These are phyloP conservation scores for Ophion ventricosus DNA, from an alignment of 2,888 invertebrate genomes.

Conservation along the genomic window DNA sequence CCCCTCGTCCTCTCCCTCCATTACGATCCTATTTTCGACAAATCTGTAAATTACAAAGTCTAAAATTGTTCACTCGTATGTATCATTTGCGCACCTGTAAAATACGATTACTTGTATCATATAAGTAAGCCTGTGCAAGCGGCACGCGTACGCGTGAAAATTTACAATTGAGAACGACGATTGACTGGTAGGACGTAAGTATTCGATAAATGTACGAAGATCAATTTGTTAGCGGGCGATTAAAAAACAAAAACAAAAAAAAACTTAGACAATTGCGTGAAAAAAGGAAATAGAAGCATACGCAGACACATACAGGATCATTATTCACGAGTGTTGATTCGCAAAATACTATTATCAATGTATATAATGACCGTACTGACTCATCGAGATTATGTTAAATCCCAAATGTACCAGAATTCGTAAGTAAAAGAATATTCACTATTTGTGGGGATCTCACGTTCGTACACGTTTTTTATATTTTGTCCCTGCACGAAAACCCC, in stretches of 20 bases:
- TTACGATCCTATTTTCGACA: slow-evolving; percentile 45
- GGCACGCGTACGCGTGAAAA: neutral
- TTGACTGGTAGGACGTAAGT: slow-evolving; percentile 73
- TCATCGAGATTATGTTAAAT: slow-evolving; percentile 73
- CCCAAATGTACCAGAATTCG: slow-evolving; percentile 77
- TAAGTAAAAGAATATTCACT: slow-evolving; percentile 75
- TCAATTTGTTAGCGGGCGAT: slow-evolving; percentile 73
- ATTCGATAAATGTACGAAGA: slow-evolving; percentile 71
- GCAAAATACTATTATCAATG: slow-evolving; percentile 72
- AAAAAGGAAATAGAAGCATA: slow-evolving; percentile 40
- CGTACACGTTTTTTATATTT: neutral
- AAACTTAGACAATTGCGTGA: slow-evolving; percentile 63
- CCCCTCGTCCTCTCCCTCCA: slow-evolving; percentile 48
- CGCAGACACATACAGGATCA: slow-evolving; percentile 51
- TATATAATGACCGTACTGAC: slow-evolving; percentile 73
- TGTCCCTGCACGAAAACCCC: neutral
- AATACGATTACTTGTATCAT: slow-evolving; percentile 57
- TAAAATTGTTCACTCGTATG: slow-evolving; percentile 57
- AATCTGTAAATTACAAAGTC: slow-evolving; percentile 70
- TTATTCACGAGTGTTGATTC: slow-evolving; percentile 73
- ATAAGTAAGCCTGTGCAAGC: slow-evolving; percentile 15
- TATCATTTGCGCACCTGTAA: slow-evolving; percentile 54
- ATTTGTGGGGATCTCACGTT: slow-evolving; percentile 70
- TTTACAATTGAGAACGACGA: slow-evolving; percentile 64
- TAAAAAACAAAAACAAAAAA: slow-evolving; percentile 51